Evolutionary conservation across 1,140 invertebrate species (phyloP).

Genomic region (Apocrypta bakeri): DNA sequence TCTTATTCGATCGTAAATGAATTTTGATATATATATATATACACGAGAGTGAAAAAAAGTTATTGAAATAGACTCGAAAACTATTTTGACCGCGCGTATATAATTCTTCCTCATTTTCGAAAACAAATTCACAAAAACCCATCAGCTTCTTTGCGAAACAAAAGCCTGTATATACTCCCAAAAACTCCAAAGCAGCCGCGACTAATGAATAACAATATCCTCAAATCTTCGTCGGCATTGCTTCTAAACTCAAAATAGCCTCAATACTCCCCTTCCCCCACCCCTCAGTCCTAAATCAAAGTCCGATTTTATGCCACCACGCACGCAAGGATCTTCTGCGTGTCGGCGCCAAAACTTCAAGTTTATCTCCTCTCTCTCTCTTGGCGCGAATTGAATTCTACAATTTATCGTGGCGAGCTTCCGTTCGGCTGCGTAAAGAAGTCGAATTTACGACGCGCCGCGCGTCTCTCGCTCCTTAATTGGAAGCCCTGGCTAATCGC

Average conservation of each 20-base stretch:
- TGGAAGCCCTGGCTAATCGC: constrained; percentile 67
- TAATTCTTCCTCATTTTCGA: not conserved
- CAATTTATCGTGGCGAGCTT: constrained; percentile 74
- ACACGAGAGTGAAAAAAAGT: too few species aligned
- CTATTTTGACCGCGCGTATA: too few species aligned
- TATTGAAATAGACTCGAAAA: too few species aligned
- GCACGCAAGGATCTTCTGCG: constrained; percentile 1
- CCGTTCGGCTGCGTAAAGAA: constrained; percentile 71
- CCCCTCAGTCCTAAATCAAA: constrained; percentile 35
- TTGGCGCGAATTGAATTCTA: constrained; percentile 70
- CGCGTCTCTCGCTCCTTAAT: constrained; percentile 60
- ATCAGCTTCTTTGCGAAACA: not conserved
- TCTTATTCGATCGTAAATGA: too few species aligned
- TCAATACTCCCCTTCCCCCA: not conserved
- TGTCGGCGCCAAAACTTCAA: constrained; percentile 45
- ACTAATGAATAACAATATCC: constrained; percentile 32
- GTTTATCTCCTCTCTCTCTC: constrained; percentile 15
- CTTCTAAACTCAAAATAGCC: constrained; percentile 20
- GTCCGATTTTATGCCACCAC: constrained; percentile 31
- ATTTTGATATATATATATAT: too few species aligned
- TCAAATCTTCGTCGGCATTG: constrained; percentile 19
- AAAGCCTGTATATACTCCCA: not conserved
- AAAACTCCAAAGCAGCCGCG: not conserved
- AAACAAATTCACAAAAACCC: not conserved
- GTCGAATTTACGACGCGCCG: constrained; percentile 67